These are phyloP conservation scores for Dysidea cf. avara DNA, from an alignment of 37 sponge, comb jelly and placozoan genomes.

Conservation along the genomic window DNA sequence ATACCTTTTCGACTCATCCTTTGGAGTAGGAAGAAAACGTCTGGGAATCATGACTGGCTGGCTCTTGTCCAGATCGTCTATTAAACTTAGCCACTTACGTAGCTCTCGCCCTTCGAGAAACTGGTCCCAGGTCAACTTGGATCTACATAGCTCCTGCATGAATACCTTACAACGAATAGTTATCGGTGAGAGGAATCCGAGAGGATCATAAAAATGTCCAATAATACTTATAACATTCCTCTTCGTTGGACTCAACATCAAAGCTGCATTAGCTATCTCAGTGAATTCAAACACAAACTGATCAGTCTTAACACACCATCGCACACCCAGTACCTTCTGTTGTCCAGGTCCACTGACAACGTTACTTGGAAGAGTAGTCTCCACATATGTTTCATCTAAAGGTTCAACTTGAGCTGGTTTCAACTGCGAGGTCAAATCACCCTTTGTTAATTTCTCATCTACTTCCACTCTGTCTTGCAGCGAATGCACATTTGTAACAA, in stretches of 20 bases:
- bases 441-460: no score
- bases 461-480: no score
- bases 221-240: conserved; percentile 19
- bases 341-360: neutral
- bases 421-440: no score
- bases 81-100: no score
- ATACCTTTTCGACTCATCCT: no score
- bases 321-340: conserved; percentile 31
- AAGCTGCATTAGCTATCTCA: conserved; percentile 5
- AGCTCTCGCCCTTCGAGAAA: neutral
- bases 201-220: conserved; percentile 30
- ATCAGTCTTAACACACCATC: conserved; percentile 3
- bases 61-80: no score
- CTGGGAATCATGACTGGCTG: no score
- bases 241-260: conserved; percentile 6
- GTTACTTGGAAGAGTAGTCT: conserved; percentile 3
- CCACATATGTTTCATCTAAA: conserved; percentile 23
- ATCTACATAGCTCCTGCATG: conserved; percentile 17
- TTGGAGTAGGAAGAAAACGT: no score
- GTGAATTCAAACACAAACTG: neutral
- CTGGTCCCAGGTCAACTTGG: neutral
- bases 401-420: no score
- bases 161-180: conserved; percentile 6
- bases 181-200: neutral
- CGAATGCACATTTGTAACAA: no score